Percentiles rank a stretch among this genome's conserved stretches.
phyloP scores from a whole-genome alignment of 2,888 invertebrate genomes.

The Cosmopolites sordidus region DNA sequence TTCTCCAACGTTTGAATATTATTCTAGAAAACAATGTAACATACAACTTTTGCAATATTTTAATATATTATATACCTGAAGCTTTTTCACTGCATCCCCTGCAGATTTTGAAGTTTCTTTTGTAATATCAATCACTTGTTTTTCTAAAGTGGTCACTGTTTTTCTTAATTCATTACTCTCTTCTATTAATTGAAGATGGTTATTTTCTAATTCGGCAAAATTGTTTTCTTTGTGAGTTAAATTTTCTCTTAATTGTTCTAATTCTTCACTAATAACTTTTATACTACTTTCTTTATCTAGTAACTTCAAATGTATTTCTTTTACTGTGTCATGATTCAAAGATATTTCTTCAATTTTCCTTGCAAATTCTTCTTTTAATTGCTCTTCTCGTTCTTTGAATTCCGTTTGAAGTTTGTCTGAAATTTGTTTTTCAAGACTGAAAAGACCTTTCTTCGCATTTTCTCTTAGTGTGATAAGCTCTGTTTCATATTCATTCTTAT shows the following conservation, averaged over 20 bases:
- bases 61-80: neutral
- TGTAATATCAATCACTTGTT: constrained; percentile 24
- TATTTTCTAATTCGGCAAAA: constrained; percentile 38
- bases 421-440: constrained; percentile 41
- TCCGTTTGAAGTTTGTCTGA: constrained; percentile 33
- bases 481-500: constrained; percentile 49
- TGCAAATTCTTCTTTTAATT: constrained; percentile 36
- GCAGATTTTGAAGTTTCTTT: constrained; percentile 1
- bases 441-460: constrained; percentile 43
- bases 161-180: constrained; percentile 33
- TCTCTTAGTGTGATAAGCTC: constrained; percentile 51
- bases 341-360: constrained; percentile 36
- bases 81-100: constrained; percentile 16
- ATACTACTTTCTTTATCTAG: constrained; percentile 51
- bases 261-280: constrained; percentile 34
- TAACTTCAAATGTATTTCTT: constrained; percentile 51
- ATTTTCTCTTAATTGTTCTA: constrained; percentile 30
- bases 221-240: constrained; percentile 29
- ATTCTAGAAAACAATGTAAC: constrained; percentile 12
- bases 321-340: constrained; percentile 32
- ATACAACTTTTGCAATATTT: neutral
- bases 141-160: constrained; percentile 30
- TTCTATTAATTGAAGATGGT: constrained; percentile 42
- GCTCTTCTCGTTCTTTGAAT: constrained; percentile 35
- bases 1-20: constrained; percentile 33